A percentile compares a stretch with the other conserved stretches of the same genome.
Evolutionary conservation across 2,888 invertebrate genomes (phyloP).

Genomic region (Lamellibrachia columna): DNA sequence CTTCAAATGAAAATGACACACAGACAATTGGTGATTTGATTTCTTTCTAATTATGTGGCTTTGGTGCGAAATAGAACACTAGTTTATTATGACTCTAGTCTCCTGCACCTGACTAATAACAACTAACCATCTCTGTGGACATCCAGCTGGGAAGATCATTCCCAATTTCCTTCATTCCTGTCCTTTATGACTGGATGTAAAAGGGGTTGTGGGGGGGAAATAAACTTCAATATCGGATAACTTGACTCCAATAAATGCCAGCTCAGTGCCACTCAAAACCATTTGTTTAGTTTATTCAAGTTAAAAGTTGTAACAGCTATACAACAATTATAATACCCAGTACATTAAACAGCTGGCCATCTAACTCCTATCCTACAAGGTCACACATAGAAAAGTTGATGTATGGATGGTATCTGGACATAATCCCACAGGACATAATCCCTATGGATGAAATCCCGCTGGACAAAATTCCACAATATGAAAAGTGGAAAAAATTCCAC

Average conservation of each 20-base stretch:
- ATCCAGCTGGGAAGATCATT: not conserved
- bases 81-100: not conserved
- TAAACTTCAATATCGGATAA: not conserved
- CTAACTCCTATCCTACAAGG: not conserved
- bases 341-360: not conserved
- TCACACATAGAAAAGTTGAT: too few species aligned
- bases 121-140: not conserved
- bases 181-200: not conserved
- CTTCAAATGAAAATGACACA: not conserved
- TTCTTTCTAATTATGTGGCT: not conserved
- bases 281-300: not conserved
- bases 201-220: not conserved
- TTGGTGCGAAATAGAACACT: not conserved
- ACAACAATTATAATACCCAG: not conserved
- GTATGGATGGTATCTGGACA: too few species aligned
- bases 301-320: not conserved
- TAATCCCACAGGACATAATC: too few species aligned
- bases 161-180: not conserved
- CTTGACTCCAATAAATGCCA: not conserved
- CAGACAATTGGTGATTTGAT: not conserved
- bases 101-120: not conserved
- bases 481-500: too few species aligned
- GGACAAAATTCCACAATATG: too few species aligned
- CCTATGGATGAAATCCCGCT: too few species aligned
- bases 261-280: not conserved